A percentile compares a stretch with the other conserved stretches of the same genome.
Evolutionary conservation across 2,113 vertebrate genomes (phyloP).

Genomic region (Percina caprodes): DNA sequence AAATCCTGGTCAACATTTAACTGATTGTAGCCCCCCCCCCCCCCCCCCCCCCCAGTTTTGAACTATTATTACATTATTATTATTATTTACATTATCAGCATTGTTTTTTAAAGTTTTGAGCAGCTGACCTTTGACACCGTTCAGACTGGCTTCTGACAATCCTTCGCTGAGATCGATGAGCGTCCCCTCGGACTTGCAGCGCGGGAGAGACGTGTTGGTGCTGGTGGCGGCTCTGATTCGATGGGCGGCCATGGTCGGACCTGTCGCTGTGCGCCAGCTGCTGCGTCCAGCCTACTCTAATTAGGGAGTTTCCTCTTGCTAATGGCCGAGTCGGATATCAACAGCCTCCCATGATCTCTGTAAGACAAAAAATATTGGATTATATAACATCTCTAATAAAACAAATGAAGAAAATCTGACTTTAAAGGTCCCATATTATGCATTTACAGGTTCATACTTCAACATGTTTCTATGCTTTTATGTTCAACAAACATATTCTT

Average conservation of each 20-base stretch:
- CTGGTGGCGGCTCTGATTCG: conserved; percentile 92
- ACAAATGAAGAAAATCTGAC: background rate
- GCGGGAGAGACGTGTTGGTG: conserved; percentile 87
- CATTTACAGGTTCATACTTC: no score
- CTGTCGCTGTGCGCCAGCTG: conserved; percentile 28
- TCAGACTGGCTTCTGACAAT: conserved; percentile 87
- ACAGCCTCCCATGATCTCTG: conserved; percentile 69
- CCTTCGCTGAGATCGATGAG: conserved; percentile 91
- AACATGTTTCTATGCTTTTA: no score
- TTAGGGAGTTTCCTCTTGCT: conserved; percentile 23
- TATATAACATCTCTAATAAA: background rate
- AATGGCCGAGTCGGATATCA: conserved; percentile 42
- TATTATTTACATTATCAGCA: no score
- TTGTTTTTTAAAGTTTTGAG: background rate
- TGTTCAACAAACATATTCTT: no score
- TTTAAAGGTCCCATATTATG: no score
- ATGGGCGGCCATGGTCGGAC: conserved; percentile 91
- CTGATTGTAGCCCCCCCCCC: no score
- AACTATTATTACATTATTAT: no score
- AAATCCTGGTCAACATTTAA: no score
- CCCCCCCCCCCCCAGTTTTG: no score
- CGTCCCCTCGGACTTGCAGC: conserved; percentile 95
- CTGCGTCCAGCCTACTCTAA: conserved; percentile 17
- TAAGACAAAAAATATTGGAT: conserved; percentile 41
- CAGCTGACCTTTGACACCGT: conserved; percentile 91